Evolutionary conservation across 2,797 vertebrate genomes (phyloP).

Genomic region (Platyrinchus mystaceus): DNA sequence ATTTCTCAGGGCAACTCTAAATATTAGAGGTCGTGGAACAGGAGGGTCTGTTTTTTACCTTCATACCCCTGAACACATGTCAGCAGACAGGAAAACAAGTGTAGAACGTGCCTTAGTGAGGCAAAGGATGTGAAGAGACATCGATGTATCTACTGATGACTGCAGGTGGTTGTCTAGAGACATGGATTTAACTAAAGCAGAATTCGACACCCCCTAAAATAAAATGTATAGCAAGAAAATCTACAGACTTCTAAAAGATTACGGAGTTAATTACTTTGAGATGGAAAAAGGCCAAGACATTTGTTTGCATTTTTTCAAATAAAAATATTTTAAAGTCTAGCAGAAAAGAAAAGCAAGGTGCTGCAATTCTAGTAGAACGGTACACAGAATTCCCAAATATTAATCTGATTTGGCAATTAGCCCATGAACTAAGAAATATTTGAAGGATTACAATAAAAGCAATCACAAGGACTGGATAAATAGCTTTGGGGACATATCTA

Average conservation of each 20-base stretch:
- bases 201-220: background rate
- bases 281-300: background rate
- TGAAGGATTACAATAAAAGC: background rate
- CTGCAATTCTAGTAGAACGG: background rate
- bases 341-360: background rate
- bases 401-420: background rate
- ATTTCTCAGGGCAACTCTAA: background rate
- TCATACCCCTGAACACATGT: background rate
- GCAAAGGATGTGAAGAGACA: background rate
- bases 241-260: background rate
- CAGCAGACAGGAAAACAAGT: background rate
- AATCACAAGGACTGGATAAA: background rate
- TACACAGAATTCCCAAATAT: background rate
- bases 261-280: background rate
- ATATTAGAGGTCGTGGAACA: background rate
- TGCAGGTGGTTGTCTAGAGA: background rate
- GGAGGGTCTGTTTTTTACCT: background rate
- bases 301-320: background rate
- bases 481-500: background rate
- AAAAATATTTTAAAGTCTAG: background rate
- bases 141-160: background rate
- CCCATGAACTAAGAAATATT: background rate
- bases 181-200: background rate
- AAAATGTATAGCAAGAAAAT: background rate
- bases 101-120: background rate